Conservation (phyloP, 2,797 vertebrate species). For the Manis pentadactyla region DNA sequence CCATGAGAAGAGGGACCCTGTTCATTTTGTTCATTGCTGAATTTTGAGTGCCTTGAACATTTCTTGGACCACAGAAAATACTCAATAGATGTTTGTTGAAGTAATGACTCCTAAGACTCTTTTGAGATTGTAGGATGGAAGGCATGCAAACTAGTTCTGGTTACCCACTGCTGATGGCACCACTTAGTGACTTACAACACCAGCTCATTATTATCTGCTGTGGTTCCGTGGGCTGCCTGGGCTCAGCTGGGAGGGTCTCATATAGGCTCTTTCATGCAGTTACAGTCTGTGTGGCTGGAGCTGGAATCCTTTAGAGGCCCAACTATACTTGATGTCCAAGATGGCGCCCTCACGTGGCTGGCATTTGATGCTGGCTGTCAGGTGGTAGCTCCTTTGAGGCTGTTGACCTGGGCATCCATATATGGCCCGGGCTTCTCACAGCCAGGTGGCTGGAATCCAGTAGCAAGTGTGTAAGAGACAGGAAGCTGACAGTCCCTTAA, state of each 20-base stretch:
- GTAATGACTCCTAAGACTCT: background rate
- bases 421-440: background rate
- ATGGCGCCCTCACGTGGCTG: fast-evolving
- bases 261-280: fast-evolving
- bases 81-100: background rate
- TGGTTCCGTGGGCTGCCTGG: background rate
- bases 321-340: background rate
- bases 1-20: background rate
- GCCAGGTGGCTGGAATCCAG: background rate
- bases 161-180: fast-evolving
- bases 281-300: background rate
- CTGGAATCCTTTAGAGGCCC: background rate
- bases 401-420: fast-evolving
- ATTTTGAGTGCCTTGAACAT: background rate
- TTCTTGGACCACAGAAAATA: background rate
- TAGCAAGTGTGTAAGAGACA: background rate
- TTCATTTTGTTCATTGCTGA: background rate
- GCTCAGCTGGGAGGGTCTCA: background rate
- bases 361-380: background rate
- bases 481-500: background rate
- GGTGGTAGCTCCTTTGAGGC: fast-evolving
- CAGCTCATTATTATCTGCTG: fast-evolving
- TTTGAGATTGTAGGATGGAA: background rate
- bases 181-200: background rate
- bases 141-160: fast-evolving